phyloP scores from a whole-genome alignment of 2,797 vertebrate genomes.

The Tiaroga cobitis region DNA sequence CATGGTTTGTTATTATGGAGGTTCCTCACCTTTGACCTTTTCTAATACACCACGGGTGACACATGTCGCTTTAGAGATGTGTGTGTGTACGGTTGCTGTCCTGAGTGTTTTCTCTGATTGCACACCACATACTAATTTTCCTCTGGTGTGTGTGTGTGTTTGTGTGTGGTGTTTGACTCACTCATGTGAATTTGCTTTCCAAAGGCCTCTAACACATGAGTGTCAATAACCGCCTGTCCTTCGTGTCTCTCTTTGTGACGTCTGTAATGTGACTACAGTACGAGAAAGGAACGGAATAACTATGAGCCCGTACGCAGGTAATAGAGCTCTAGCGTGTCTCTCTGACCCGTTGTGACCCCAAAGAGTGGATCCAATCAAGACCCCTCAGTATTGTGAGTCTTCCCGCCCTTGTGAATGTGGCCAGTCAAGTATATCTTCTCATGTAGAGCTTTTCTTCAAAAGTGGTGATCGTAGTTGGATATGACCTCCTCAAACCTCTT shows the following conservation, averaged over 20 bases:
- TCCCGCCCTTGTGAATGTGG: conserved; percentile 18
- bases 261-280: conserved; percentile 65
- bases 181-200: conserved; percentile 15
- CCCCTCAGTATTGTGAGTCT: conserved; percentile 30
- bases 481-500: not conserved
- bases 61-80: not conserved
- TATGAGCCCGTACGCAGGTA: conserved; percentile 81
- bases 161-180: conserved; percentile 6
- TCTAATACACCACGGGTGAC: conserved; percentile 34
- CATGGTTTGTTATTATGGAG: not conserved
- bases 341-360: conserved; percentile 34
- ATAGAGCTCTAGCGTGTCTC: conserved; percentile 42
- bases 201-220: conserved; percentile 30
- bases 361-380: conserved; percentile 22
- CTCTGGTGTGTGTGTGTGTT: conserved; percentile 11
- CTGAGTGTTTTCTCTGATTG: conserved; percentile 25
- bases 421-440: not conserved
- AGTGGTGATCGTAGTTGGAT: not conserved
- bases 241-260: conserved; percentile 53
- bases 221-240: conserved; percentile 40
- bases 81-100: not conserved
- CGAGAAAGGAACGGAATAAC: conserved; percentile 75
- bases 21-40: conserved; percentile 37
- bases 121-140: conserved; percentile 4
- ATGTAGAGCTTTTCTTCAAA: not conserved